phyloP scores from a whole-genome alignment of 2,113 vertebrate species.

The Oxygymnocypris stewartii region DNA sequence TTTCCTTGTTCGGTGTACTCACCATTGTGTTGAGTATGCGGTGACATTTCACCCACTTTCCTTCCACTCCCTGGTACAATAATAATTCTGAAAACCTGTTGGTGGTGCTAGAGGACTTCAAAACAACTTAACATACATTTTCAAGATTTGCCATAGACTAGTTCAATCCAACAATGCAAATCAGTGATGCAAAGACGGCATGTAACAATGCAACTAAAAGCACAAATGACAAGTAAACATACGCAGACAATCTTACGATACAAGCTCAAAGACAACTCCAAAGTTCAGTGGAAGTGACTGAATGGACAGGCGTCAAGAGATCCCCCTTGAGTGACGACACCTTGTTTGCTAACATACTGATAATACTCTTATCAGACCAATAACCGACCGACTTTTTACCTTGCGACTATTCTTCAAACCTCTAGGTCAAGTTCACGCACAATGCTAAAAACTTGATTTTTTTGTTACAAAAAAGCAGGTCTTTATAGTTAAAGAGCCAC shows the following conservation, averaged over 20 bases:
- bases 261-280: not conserved
- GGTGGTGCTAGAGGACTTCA: not conserved
- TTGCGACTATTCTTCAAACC: not conserved
- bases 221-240: not conserved
- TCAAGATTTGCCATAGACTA: not conserved
- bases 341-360: constrained; percentile 13
- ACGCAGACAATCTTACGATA: not conserved
- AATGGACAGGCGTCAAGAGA: not conserved
- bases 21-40: constrained; percentile 40
- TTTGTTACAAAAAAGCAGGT: not conserved
- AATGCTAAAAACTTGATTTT: not conserved
- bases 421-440: not conserved
- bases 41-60: constrained; percentile 71
- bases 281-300: not conserved
- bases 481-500: not conserved
- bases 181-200: not conserved
- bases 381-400: not conserved
- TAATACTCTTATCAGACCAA: not conserved
- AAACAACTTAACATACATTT: not conserved
- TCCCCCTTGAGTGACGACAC: not conserved
- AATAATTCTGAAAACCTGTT: not conserved
- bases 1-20: not conserved
- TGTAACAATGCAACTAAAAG: not conserved
- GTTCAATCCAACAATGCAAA: not conserved
- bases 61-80: not conserved